A percentile compares a stretch with the other conserved stretches of the same genome.
Evolutionary conservation across 2,888 invertebrate species (phyloP).

Genomic region (Cantharis rufa): DNA sequence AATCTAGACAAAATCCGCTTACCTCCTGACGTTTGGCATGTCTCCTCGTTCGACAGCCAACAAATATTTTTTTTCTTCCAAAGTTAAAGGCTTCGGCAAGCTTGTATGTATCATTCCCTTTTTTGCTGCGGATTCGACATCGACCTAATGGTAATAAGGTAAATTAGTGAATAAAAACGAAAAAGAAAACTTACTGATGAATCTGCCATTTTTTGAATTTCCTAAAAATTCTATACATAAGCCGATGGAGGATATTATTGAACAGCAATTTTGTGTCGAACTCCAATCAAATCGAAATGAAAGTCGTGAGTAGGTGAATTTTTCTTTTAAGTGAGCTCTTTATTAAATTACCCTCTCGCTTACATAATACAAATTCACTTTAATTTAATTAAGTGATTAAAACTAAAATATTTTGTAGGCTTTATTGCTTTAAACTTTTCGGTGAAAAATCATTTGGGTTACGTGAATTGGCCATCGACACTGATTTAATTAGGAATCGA

Average conservation of each 20-base stretch:
- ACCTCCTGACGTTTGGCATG: constrained; percentile 83
- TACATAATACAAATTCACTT: constrained; percentile 26
- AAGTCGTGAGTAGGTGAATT: constrained; percentile 6
- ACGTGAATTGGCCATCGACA: too few species aligned
- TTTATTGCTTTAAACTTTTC: neutral
- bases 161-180: neutral
- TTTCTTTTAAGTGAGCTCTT: constrained; percentile 21
- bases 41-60: constrained; percentile 93
- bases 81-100: constrained; percentile 72
- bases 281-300: constrained; percentile 19
- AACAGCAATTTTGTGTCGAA: neutral
- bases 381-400: neutral
- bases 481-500: neutral
- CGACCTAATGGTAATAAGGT: constrained; percentile 36
- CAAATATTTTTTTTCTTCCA: constrained; percentile 90
- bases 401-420: neutral
- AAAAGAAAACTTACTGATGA: neutral
- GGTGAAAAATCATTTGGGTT: neutral
- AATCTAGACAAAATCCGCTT: constrained; percentile 36
- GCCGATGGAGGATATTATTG: neutral
- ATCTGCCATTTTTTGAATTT: neutral
- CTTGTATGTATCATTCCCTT: constrained; percentile 60
- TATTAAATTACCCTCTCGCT: constrained; percentile 24
- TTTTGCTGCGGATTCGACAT: constrained; percentile 39
- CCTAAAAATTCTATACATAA: neutral